These are phyloP conservation scores for Umimayanthus kanabou DNA, from an alignment of 92 coral and sea anemone genomes.

Conservation along the genomic window DNA sequence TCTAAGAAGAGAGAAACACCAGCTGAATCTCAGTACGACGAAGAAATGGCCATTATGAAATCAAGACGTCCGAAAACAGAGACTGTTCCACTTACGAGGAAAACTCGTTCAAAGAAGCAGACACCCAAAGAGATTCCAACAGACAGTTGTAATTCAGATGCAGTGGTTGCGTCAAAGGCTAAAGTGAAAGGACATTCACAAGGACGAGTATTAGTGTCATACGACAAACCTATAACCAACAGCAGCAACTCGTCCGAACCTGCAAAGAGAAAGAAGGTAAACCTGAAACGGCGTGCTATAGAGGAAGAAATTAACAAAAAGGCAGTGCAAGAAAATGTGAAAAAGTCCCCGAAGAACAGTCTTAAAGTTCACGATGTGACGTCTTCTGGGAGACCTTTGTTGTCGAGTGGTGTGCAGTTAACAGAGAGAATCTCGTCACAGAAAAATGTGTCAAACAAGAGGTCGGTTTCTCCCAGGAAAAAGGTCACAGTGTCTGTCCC, in stretches of 20 bases:
- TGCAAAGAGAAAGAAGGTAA: not conserved
- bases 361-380: not conserved
- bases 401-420: not conserved
- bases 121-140: not conserved
- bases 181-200: not conserved
- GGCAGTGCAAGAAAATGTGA: not conserved
- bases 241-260: not conserved
- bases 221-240: not conserved
- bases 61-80: slow-evolving; percentile 9
- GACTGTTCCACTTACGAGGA: not conserved
- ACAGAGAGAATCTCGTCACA: not conserved
- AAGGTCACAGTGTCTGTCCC: not conserved
- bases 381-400: not conserved
- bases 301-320: not conserved
- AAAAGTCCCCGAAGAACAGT: slow-evolving; percentile 15
- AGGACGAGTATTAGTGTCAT: not conserved
- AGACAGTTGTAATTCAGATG: not conserved
- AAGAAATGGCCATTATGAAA: not conserved
- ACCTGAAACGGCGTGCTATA: not conserved
- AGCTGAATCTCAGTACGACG: not conserved
- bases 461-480: not conserved
- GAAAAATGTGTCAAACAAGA: not conserved
- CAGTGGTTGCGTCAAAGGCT: not conserved
- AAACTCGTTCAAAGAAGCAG: not conserved
- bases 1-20: not conserved